Percentiles rank a stretch among this genome's conserved stretches.
Conservation (phyloP, 2,797 vertebrate species). For the Psittacula derbiana region DNA sequence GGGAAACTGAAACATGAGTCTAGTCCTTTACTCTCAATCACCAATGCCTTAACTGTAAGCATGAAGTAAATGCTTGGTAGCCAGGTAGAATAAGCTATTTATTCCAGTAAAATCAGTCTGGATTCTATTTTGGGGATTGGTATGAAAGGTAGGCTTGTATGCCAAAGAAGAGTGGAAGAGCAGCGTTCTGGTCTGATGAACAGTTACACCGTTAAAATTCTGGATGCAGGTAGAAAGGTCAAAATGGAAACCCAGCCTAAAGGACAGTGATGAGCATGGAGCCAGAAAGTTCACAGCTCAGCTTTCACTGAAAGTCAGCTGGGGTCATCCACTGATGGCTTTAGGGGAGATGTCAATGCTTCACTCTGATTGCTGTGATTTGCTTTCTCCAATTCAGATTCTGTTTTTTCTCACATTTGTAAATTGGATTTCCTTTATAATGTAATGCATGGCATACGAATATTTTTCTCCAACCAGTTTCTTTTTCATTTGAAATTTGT, state of each 20-base stretch:
- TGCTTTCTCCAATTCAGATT: background rate
- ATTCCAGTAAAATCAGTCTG: background rate
- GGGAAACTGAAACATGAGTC: background rate
- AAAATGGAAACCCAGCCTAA: background rate
- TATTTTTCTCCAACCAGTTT: background rate
- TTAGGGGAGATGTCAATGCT: background rate
- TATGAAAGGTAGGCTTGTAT: background rate
- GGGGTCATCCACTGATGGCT: background rate
- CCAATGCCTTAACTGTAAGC: background rate
- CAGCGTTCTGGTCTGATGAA: background rate
- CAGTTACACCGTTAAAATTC: fast-evolving
- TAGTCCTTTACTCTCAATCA: background rate
- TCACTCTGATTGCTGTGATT: background rate
- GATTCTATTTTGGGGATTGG: background rate
- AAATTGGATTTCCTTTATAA: background rate
- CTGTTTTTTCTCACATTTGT: background rate
- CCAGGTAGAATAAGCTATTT: background rate
- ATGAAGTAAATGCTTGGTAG: background rate
- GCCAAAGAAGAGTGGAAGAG: background rate
- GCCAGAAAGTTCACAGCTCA: background rate
- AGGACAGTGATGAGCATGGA: background rate
- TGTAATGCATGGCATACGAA: background rate
- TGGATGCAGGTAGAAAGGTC: background rate
- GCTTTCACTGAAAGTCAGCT: background rate
- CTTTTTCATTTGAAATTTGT: background rate